Base-by-base conservation (phyloP, 2,797 vertebrate species). In the Myripristis murdjan region DNA sequence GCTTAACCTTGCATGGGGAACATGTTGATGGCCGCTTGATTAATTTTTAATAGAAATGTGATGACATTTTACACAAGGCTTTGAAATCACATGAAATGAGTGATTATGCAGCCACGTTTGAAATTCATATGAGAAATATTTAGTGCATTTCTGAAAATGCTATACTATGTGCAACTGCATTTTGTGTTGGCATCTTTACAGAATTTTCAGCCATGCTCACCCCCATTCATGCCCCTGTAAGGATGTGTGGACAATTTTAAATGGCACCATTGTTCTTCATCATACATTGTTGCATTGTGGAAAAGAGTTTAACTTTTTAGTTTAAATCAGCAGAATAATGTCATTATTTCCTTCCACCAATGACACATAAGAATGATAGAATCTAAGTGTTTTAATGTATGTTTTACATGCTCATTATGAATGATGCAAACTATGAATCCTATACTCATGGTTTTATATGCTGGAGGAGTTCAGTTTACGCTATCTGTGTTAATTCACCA, bases 291-390 rank as follows among this genome's bases (percentile, higher is more conserved):
- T 26, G 26, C n/a, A 60, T 41, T 58, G 47, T 64, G 31, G 22
- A 46, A 61, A 41, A 63, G 26, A 66, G 14, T 37, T 39, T 51
- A 15, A 65, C n/a, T 8, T 18, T 12, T 57, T 5, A 7, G n/a
- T 73, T 48, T 1, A 57, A n/a, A 8, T 24, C 24, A 37, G 12
- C 26, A 14, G 47, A 61, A 64, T 67, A 63, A 43, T 51, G 4
- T 23, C n/a, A n/a, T n/a, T 61, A 14, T 66, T 76, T 77, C 11
- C 52, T 22, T 64, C 69, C 63, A 85, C 62, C 59, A 61, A 12
- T 41, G 73, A 87, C 67, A 49, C 26, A 73, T 18, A 77, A 64
- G 66, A 79, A 86, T 82, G 65, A 80, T 31, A 65, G 12, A 73
- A 47, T 3, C 24, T 10, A 26, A 60, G n/a, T 20, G 48, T 55